A percentile compares a stretch with the other conserved stretches of the same genome.
Evolutionary conservation across 2,888 invertebrate genomes (phyloP).

Genomic region (Caenorhabditis angaria): DNA sequence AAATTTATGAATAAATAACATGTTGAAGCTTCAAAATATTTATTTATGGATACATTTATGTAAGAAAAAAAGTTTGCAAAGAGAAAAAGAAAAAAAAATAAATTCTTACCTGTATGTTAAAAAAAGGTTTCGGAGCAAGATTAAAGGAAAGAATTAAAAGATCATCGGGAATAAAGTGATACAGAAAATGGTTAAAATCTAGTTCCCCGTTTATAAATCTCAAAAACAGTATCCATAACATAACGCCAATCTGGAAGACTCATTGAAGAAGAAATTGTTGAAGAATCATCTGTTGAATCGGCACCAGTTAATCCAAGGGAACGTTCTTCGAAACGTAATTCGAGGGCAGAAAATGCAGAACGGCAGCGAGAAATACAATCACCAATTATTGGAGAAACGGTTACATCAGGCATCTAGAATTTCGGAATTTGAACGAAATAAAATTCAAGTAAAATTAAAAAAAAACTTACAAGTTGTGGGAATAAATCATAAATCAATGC

Average conservation of each 20-base stretch:
- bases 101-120: background rate
- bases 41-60: background rate
- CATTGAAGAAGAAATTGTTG: constrained; percentile 11
- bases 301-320: constrained; percentile 19
- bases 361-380: constrained; percentile 27
- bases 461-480: constrained; percentile 21
- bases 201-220: constrained; percentile 24
- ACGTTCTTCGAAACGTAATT: constrained; percentile 28
- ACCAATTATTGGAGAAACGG: constrained; percentile 15
- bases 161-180: background rate
- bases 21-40: background rate
- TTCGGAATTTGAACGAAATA: too few species aligned
- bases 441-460: background rate
- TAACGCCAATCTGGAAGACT: constrained; percentile 37
- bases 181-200: background rate
- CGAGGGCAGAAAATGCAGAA: constrained; percentile 17
- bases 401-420: constrained; percentile 12
- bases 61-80: background rate
- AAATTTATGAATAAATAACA: background rate
- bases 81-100: background rate
- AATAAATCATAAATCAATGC: constrained; percentile 26
- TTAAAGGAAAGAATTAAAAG: background rate
- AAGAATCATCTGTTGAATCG: constrained; percentile 16
- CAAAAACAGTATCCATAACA: constrained; percentile 36
- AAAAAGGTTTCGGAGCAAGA: background rate